Percentiles rank a stretch among this genome's conserved stretches.
phyloP scores from a whole-genome alignment of 2,888 invertebrate species.

The Keiferia lycopersicella region DNA sequence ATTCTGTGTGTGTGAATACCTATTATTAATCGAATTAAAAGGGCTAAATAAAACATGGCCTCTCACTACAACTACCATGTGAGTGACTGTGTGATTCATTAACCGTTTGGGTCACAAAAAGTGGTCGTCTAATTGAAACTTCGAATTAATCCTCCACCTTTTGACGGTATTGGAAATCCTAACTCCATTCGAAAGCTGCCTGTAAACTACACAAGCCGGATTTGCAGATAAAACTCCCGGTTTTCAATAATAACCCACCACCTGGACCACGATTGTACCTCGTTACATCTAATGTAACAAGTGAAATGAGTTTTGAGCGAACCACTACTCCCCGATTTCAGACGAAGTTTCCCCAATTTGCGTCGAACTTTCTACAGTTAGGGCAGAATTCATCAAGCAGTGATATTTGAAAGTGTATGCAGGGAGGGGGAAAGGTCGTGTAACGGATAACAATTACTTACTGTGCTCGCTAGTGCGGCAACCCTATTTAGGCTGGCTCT shows the following conservation, averaged over 20 bases:
- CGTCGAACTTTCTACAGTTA: slow-evolving; percentile 4
- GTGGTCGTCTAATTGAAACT: slow-evolving; percentile 76
- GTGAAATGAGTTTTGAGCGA: slow-evolving; percentile 21
- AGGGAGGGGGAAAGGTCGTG: neutral
- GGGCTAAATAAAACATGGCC: too few relatives aligned
- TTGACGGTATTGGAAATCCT: slow-evolving; percentile 64
- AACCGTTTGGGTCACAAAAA: slow-evolving; percentile 35
- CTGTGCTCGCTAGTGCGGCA: slow-evolving; percentile 12
- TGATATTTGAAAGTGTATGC: slow-evolving; percentile 18
- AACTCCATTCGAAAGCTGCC: slow-evolving; percentile 48
- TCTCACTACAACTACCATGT: too few relatives aligned
- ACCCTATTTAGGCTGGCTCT: slow-evolving; percentile 18
- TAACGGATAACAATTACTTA: slow-evolving; percentile 23
- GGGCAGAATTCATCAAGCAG: slow-evolving; percentile 24
- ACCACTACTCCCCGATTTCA: slow-evolving; percentile 3
- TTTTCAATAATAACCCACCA: slow-evolving; percentile 43
- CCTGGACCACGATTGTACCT: slow-evolving; percentile 20
- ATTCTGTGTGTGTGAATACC: too few relatives aligned
- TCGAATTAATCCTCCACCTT: slow-evolving; percentile 64
- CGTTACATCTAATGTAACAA: slow-evolving; percentile 28
- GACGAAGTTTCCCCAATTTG: slow-evolving; percentile 1
- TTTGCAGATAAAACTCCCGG: slow-evolving; percentile 48
- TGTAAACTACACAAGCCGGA: slow-evolving; percentile 55
- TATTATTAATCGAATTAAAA: too few relatives aligned
- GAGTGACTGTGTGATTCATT: too few relatives aligned